phyloP scores from a whole-genome alignment of 1,140 invertebrate genomes.

The Drosophila kanapiae region DNA sequence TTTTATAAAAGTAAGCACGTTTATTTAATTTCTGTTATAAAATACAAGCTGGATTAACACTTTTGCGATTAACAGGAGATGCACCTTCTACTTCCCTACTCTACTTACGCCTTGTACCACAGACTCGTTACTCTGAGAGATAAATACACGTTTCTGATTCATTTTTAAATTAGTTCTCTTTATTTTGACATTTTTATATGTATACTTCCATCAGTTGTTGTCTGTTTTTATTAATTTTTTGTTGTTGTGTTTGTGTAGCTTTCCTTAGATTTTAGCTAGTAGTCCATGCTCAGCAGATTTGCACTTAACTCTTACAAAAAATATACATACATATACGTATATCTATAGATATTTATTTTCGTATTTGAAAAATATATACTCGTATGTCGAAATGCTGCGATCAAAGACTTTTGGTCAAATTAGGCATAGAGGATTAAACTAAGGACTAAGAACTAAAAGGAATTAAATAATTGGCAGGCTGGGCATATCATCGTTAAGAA shows the following conservation, averaged over 20 bases:
- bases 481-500: slow-evolving; percentile 62
- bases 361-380: slow-evolving; percentile 25
- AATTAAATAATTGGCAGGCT: slow-evolving; percentile 74
- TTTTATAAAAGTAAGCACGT: too few relatives aligned
- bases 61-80: too few relatives aligned
- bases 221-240: slow-evolving; percentile 7
- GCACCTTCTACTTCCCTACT: too few relatives aligned
- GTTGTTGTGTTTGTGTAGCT: slow-evolving; percentile 44
- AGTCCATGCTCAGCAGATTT: slow-evolving; percentile 77
- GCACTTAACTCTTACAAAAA: slow-evolving; percentile 61
- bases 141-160: neutral
- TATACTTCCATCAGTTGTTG: slow-evolving; percentile 52
- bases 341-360: slow-evolving; percentile 20
- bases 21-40: too few relatives aligned
- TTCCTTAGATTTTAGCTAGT: slow-evolving; percentile 68
- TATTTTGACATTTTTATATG: slow-evolving; percentile 68
- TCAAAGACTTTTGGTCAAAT: slow-evolving; percentile 25
- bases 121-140: too few relatives aligned
- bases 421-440: slow-evolving; percentile 9
- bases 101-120: too few relatives aligned
- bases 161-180: slow-evolving; percentile 62
- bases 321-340: slow-evolving; percentile 43
- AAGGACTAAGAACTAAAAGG: slow-evolving; percentile 16
- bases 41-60: too few relatives aligned
- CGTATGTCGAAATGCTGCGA: slow-evolving; percentile 21